These are phyloP conservation scores for Denticeps clupeoides DNA, from an alignment of 2,797 vertebrate species.

Conservation along the genomic window DNA sequence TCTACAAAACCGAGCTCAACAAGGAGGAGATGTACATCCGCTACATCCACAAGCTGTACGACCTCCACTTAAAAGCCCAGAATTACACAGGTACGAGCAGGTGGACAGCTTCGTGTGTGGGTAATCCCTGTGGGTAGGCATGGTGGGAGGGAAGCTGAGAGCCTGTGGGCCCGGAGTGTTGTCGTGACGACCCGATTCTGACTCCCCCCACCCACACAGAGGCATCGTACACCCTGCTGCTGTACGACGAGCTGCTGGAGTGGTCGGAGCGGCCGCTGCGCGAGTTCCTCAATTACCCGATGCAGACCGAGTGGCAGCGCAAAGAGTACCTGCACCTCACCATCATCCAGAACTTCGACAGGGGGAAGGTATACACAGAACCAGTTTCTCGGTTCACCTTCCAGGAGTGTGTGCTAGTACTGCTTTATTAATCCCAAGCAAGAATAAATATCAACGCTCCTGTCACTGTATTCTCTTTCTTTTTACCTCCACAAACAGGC, in stretches of 20 bases:
- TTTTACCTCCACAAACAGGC: too few species aligned
- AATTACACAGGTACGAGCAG: slow-evolving; percentile 85
- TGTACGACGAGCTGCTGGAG: slow-evolving; percentile 90
- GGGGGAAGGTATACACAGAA: slow-evolving; percentile 75
- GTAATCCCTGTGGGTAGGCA: not conserved
- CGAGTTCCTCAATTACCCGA: slow-evolving; percentile 93
- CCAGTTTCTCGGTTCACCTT: not conserved
- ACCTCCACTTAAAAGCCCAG: slow-evolving; percentile 93
- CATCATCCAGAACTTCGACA: slow-evolving; percentile 93
- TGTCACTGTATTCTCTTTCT: not conserved
- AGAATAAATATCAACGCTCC: not conserved
- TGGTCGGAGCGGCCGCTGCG: slow-evolving; percentile 91
- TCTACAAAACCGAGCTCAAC: slow-evolving; percentile 97
- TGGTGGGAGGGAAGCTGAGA: not conserved
- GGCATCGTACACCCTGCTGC: slow-evolving; percentile 87
- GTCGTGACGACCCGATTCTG: slow-evolving; percentile 4
- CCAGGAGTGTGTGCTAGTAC: too few species aligned
- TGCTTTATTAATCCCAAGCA: too few species aligned
- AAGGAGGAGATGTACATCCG: slow-evolving; percentile 99
- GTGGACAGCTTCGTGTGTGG: not conserved
- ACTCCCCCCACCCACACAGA: slow-evolving; percentile 51
- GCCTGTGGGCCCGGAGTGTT: not conserved
- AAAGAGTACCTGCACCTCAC: slow-evolving; percentile 93
- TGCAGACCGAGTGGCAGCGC: slow-evolving; percentile 98
- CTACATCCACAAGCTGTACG: slow-evolving; percentile 97